phyloP scores from a whole-genome alignment of 2,113 vertebrate species.

The Anarrhichthys ocellatus region DNA sequence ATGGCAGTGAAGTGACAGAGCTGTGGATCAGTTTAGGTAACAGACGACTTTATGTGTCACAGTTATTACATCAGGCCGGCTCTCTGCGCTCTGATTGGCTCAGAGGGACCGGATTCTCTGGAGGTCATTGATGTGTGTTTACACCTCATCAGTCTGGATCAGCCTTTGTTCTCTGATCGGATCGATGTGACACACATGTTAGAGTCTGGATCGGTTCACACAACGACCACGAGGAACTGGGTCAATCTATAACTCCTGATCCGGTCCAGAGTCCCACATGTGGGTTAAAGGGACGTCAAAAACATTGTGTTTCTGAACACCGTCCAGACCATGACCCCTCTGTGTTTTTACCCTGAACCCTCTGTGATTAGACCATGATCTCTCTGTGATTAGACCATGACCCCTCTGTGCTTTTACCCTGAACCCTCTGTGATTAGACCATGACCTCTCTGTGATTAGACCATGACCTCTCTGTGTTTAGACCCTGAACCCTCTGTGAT shows the following conservation, averaged over 20 bases:
- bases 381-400: not conserved
- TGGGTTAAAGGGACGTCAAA: not conserved
- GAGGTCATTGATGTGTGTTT: not conserved
- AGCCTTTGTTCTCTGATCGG: not conserved
- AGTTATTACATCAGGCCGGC: conserved; percentile 73
- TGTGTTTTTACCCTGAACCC: too few species aligned
- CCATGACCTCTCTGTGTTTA: not conserved
- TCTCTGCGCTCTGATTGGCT: conserved; percentile 54
- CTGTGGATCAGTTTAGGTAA: conserved; percentile 69
- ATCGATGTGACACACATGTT: conserved; percentile 7
- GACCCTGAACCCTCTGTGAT: not conserved
- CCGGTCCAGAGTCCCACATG: not conserved
- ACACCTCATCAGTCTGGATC: not conserved
- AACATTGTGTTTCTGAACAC: not conserved
- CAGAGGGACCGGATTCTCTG: conserved; percentile 33
- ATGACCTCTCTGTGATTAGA: not conserved
- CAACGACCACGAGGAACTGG: not conserved
- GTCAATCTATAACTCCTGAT: not conserved
- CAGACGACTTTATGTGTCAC: conserved; percentile 71
- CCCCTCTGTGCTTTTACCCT: not conserved
- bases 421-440: not conserved
- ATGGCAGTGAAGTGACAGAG: conserved; percentile 67
- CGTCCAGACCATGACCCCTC: too few species aligned
- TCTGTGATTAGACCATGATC: not conserved
- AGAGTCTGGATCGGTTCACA: not conserved